Conservation (phyloP, 30 jellyfish, hydroid and myxozoan genomes). For the Mastigias papua region DNA sequence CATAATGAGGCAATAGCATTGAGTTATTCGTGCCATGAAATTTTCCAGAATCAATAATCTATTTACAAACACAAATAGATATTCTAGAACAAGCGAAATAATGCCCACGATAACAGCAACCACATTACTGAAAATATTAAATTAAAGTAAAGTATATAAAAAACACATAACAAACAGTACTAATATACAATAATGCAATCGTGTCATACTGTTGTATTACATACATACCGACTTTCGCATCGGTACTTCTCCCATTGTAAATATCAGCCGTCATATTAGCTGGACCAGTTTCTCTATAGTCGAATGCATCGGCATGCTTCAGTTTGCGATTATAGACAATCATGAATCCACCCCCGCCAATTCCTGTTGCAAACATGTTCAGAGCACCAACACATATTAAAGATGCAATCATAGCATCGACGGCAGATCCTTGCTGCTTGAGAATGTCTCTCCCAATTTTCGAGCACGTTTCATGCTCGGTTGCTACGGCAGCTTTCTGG, state of each 20-base stretch:
- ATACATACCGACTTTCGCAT: constrained; percentile 75
- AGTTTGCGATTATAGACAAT: constrained; percentile 70
- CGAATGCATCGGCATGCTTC: constrained; percentile 78
- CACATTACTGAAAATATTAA: too few relatives aligned
- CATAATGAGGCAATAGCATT: too few relatives aligned
- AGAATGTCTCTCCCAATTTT: constrained; percentile 85
- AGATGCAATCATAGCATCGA: constrained; percentile 90
- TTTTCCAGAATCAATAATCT: too few relatives aligned
- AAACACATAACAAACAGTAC: too few relatives aligned
- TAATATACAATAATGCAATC: too few relatives aligned
- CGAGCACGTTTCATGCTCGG: constrained; percentile 77
- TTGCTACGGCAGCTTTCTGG: constrained; percentile 84
- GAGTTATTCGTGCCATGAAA: too few relatives aligned
- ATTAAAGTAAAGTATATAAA: too few relatives aligned
- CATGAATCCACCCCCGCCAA: constrained; percentile 99
- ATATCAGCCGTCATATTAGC: constrained; percentile 69
- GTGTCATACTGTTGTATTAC: too few relatives aligned
- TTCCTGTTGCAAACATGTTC: constrained; percentile 88
- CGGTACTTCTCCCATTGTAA: constrained; percentile 36
- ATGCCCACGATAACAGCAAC: too few relatives aligned
- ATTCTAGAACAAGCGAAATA: too few relatives aligned
- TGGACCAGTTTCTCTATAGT: constrained; percentile 97
- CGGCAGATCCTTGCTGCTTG: constrained; percentile 85
- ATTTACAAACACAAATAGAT: too few relatives aligned
- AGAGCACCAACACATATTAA: constrained; percentile 88